A percentile compares a stretch with the other conserved stretches of the same genome.
Evolutionary conservation across 2,797 vertebrate genomes (phyloP).

Genomic region (Hirundo rustica): DNA sequence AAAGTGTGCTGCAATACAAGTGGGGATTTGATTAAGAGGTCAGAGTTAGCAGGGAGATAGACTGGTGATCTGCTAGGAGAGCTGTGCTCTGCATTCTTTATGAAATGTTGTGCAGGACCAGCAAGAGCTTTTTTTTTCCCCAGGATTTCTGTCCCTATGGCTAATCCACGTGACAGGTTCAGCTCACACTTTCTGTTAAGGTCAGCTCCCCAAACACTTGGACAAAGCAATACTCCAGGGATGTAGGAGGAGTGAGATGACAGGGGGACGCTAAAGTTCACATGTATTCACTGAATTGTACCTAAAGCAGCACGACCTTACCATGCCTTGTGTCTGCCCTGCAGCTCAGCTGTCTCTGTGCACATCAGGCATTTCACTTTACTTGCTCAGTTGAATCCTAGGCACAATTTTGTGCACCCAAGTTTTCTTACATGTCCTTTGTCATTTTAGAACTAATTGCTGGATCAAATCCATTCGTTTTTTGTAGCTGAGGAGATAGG

Average conservation of each 20-base stretch:
- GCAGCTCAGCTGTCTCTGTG: background rate
- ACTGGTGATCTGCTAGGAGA: background rate
- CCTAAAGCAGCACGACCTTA: background rate
- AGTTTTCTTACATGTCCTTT: background rate
- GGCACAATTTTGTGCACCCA: background rate
- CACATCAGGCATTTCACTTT: background rate
- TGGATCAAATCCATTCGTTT: background rate
- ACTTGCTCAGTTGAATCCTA: background rate
- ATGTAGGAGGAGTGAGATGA: background rate
- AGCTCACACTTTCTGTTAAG: background rate
- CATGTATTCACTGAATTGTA: background rate
- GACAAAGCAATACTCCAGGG: background rate
- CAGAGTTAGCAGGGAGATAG: background rate
- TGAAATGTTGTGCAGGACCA: background rate
- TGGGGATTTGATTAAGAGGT: background rate
- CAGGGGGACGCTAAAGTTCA: background rate
- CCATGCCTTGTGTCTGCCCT: background rate
- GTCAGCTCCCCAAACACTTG: slow-evolving; percentile 22
- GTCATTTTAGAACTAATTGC: background rate
- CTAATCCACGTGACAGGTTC: background rate
- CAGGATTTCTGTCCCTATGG: background rate
- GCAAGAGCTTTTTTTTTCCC: background rate
- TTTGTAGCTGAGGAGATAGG: background rate
- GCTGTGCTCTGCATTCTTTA: background rate
- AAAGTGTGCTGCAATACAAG: background rate